phyloP scores from a whole-genome alignment of 2,113 vertebrate species.

The Hipposideros armiger region DNA sequence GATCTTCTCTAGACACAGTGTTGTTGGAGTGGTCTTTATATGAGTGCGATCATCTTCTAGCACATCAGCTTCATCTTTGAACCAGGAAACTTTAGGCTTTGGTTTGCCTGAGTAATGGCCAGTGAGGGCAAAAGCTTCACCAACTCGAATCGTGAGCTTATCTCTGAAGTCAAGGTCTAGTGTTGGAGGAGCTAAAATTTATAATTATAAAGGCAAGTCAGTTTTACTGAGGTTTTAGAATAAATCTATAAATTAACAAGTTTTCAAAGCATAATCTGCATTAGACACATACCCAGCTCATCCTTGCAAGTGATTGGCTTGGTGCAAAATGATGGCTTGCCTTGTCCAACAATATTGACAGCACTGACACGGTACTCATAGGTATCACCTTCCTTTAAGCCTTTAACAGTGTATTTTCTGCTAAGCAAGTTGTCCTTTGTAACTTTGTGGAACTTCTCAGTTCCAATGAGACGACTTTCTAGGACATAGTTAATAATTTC shows the following conservation, averaged over 20 bases:
- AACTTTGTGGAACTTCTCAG: constrained; percentile 94
- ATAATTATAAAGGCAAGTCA: constrained; percentile 73
- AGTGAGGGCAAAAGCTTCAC: constrained; percentile 95
- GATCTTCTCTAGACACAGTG: constrained; percentile 92
- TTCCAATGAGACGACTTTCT: constrained; percentile 96
- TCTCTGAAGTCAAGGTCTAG: constrained; percentile 98
- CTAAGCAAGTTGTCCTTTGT: constrained; percentile 96
- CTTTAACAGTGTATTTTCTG: constrained; percentile 93
- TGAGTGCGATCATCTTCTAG: constrained; percentile 93
- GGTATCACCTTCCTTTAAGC: constrained; percentile 95
- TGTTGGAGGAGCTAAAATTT: constrained; percentile 93
- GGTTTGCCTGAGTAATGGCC: constrained; percentile 97
- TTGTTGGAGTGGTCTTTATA: constrained; percentile 93
- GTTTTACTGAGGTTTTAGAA: constrained; percentile 47
- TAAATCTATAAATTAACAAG: neutral
- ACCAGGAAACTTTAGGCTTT: constrained; percentile 94
- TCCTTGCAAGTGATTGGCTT: constrained; percentile 98
- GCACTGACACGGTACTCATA: constrained; percentile 97
- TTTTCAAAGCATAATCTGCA: constrained; percentile 65
- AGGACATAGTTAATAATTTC: constrained; percentile 96
- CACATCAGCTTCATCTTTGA: constrained; percentile 93
- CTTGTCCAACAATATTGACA: constrained; percentile 95
- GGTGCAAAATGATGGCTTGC: constrained; percentile 98
- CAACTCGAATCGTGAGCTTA: constrained; percentile 94
- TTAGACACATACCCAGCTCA: constrained; percentile 92